These are phyloP conservation scores for Euphonia xanthogaster DNA, from an alignment of 2,797 vertebrate species.

Conservation along the genomic window DNA sequence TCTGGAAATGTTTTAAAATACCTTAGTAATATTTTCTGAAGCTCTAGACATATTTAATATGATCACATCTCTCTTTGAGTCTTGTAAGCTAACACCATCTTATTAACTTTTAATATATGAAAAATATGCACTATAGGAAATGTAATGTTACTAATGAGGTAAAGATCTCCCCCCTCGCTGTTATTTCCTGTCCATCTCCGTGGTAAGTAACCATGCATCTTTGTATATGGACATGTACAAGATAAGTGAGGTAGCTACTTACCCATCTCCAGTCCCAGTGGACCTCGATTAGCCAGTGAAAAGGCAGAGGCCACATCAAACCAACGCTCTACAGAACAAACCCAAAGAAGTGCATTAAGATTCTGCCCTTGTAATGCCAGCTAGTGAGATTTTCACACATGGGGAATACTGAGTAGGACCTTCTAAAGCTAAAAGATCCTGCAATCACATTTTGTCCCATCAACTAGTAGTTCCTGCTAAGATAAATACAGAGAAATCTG, in stretches of 20 bases:
- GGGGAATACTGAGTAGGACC: neutral
- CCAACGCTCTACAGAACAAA: neutral
- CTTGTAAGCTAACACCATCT: slow-evolving; percentile 11
- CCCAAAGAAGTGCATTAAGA: slow-evolving; percentile 10
- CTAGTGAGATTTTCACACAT: slow-evolving; percentile 6
- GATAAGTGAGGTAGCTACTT: slow-evolving; percentile 57
- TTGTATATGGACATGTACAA: slow-evolving; percentile 24
- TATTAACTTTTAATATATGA: slow-evolving; percentile 67
- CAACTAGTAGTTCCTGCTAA: neutral
- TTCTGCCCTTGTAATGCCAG: slow-evolving; percentile 45
- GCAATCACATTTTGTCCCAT: neutral
- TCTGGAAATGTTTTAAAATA: neutral
- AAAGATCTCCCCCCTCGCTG: slow-evolving; percentile 26
- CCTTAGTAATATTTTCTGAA: neutral
- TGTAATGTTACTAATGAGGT: slow-evolving; percentile 44
- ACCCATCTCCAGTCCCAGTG: slow-evolving; percentile 52
- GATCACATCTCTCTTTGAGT: neutral
- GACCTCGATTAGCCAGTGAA: slow-evolving; percentile 39
- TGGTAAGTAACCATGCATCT: slow-evolving; percentile 63
- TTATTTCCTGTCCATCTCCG: slow-evolving; percentile 61
- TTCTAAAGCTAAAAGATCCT: neutral
- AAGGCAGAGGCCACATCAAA: slow-evolving; percentile 37
- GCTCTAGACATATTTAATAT: neutral
- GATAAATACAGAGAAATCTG: neutral
- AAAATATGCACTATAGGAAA: slow-evolving; percentile 54